Conservation (phyloP, 53 echinoderm and acorn worm genomes). For the Zoroaster sp. region DNA sequence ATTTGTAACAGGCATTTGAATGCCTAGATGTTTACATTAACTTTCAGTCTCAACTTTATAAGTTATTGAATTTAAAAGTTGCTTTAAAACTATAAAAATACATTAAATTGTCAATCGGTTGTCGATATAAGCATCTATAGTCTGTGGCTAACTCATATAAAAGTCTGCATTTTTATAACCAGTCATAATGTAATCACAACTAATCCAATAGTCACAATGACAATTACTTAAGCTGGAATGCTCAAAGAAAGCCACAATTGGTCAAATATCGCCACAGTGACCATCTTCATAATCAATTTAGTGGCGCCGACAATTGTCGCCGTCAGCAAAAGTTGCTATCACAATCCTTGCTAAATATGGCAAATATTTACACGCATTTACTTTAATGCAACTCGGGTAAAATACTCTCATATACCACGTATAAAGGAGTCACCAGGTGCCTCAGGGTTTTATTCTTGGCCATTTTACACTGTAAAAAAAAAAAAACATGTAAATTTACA, state of each 20-base stretch:
- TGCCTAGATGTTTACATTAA: neutral
- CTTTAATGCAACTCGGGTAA: neutral
- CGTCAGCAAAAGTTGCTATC: neutral
- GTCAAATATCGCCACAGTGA: neutral
- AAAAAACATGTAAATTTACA: too few relatives aligned
- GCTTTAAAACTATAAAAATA: neutral
- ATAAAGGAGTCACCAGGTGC: neutral
- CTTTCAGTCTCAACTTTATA: neutral
- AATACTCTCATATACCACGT: slow-evolving; percentile 15
- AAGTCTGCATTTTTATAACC: neutral
- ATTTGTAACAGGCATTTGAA: too few relatives aligned
- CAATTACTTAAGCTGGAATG: neutral
- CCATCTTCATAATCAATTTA: neutral
- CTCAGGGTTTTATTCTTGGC: neutral
- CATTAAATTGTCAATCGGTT: neutral
- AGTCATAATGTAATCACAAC: neutral
- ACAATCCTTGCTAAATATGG: neutral
- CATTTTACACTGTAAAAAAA: too few relatives aligned
- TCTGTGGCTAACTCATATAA: neutral
- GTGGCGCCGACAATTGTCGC: neutral
- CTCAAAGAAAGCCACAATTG: neutral
- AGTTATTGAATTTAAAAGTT: neutral
- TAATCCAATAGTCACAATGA: too few relatives aligned
- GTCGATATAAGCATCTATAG: neutral
- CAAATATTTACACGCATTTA: neutral